Evolutionary conservation across 2,113 vertebrate species (phyloP), one percentile per base, ranked within the genome.

Genomic region (Mesembrinibis cayennensis): DNA sequence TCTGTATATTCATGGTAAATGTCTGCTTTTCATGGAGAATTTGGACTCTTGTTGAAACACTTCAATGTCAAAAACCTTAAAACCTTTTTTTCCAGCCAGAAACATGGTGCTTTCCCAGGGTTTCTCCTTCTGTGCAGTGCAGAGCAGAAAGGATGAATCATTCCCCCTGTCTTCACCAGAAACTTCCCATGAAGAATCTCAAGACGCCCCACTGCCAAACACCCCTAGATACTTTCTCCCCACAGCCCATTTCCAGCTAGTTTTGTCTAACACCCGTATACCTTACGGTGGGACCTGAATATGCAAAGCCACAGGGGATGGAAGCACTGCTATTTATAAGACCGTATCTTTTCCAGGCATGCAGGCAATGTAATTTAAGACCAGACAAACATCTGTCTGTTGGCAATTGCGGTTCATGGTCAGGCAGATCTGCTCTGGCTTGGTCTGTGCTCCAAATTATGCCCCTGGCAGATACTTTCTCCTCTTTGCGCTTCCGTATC

Each of bases 361-460:
- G 38, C 70, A 69, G 70, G 23, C 84, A 49, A 42, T 53, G 89
- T 78, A 89, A 95, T 89, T 94, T 89, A 89, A 95, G 80, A 67
- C 47, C 80, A 91, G 92, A 66, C 38, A 82, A 95, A 91, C 84
- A 86, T 69, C 84, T 86, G 65, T n/a, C 52, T 90, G 36, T 45
- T 67, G 70, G 70, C 76, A 82, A 23, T 49, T 44, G 59, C 65
- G 89, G 69, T 36, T 62, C 1, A 4, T 30, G 32, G 56, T 9
- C 5, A 1, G 42, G 66, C 72, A 83, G 63, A 55, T 89, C 88
- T 91, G 63, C 29, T 85, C 80, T 56, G 76, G 22, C 34, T 91
- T 19, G 4, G 25, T 26, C 61, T 93, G 50, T 61, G 87, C 42
- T 82, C 52, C 47, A 13, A 7, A 2, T 40, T 23, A 45, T 34